These are phyloP conservation scores for Rhynchophorus ferrugineus DNA, from an alignment of 1,140 invertebrate species.

Conservation along the genomic window DNA sequence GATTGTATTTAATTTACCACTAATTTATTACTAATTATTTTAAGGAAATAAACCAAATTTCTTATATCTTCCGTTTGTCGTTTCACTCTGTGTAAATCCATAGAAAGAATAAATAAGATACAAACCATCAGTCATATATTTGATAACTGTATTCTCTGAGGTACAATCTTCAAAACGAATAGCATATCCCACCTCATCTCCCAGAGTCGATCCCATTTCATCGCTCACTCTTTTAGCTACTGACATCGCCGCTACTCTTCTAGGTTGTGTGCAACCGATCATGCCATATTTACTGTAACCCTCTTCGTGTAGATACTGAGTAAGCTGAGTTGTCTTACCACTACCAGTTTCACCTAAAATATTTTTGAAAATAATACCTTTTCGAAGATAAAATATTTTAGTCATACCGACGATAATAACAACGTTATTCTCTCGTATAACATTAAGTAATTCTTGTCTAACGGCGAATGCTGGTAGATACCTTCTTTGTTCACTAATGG, in stretches of 20 bases:
- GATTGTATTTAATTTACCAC: no score
- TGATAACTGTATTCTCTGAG: conserved; percentile 90
- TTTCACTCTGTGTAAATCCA: no score
- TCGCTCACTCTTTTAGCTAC: conserved; percentile 98
- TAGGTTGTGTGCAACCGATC: conserved; percentile 92
- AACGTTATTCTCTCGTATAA: conserved; percentile 92
- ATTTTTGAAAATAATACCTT: conserved; percentile 35
- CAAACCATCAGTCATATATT: conserved; percentile 97
- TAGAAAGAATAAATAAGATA: not conserved
- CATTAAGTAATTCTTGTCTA: conserved; percentile 83
- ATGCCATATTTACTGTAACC: conserved; percentile 90
- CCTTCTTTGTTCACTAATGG: conserved; percentile 80
- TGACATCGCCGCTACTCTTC: conserved; percentile 97
- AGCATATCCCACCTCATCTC: conserved; percentile 93
- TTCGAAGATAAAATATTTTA: conserved; percentile 39
- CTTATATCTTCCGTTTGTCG: no score
- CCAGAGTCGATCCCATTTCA: conserved; percentile 81
- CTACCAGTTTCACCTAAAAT: conserved; percentile 84
- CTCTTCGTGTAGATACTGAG: conserved; percentile 97
- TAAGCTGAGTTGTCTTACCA: conserved; percentile 98
- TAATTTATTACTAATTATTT: no score
- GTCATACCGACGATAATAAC: conserved; percentile 78
- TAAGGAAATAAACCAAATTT: no score
- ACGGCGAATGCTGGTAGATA: conserved; percentile 95
- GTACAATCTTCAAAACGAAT: conserved; percentile 99